Percentiles rank a stretch among this genome's conserved stretches.
Conservation (phyloP, 2,797 vertebrate species). For the Scolopax bukidnonensis region DNA sequence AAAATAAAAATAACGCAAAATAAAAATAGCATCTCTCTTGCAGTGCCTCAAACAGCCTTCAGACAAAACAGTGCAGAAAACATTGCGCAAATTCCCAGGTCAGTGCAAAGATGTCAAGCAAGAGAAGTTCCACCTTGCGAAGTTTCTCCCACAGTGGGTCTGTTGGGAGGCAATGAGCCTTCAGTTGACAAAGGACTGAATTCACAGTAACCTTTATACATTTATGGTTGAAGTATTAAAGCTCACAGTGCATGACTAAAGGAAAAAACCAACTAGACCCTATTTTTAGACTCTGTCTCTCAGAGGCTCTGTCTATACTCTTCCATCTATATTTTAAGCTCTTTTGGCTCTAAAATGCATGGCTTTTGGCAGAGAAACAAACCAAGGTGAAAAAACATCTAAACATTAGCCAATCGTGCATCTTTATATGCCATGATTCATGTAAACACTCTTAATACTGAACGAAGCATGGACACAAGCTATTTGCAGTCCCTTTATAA, state of each 20-base stretch:
- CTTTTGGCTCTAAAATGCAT: background rate
- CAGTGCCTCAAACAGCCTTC: background rate
- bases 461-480: background rate
- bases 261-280: background rate
- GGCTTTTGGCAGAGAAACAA: background rate
- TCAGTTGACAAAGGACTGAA: background rate
- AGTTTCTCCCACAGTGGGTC: background rate
- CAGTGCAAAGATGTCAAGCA: background rate
- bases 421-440: background rate
- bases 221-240: background rate
- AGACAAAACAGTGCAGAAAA: background rate
- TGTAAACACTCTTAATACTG: background rate
- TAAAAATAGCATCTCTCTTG: background rate
- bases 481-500: background rate
- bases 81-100: background rate
- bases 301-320: background rate
- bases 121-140: background rate
- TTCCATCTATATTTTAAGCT: background rate
- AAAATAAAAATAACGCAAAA: background rate
- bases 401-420: background rate
- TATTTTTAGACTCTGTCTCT: constrained; percentile 7
- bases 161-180: background rate
- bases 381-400: background rate
- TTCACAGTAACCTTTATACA: background rate
- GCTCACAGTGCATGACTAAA: background rate